Percentiles rank a stretch among this genome's conserved stretches.
Conservation (phyloP, 2,797 vertebrate species). For the Notoglanidium macrostoma region DNA sequence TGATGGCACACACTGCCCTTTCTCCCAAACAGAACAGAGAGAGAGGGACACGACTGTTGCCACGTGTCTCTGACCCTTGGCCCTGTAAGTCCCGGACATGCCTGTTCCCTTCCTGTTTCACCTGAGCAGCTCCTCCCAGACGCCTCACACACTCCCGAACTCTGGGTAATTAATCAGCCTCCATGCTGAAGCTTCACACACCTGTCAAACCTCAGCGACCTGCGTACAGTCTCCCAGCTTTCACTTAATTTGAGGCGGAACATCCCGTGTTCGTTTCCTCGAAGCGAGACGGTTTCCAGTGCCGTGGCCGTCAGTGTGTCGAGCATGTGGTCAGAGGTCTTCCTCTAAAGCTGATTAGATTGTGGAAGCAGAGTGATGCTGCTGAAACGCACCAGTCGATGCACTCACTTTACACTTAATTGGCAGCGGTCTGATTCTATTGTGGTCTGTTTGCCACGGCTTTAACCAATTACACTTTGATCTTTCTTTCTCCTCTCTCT, state of each 20-base stretch:
- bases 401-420: slow-evolving; percentile 54
- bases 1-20: slow-evolving; percentile 31
- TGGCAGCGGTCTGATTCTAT: slow-evolving; percentile 42
- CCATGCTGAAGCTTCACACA: background rate
- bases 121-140: slow-evolving; percentile 41
- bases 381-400: slow-evolving; percentile 35
- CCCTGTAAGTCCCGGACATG: slow-evolving; percentile 38
- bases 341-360: slow-evolving; percentile 39
- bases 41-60: slow-evolving; percentile 15
- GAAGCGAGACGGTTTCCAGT: background rate
- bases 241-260: slow-evolving; percentile 6
- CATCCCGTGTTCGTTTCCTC: background rate
- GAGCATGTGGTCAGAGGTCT: slow-evolving; percentile 29
- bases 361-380: slow-evolving; percentile 45
- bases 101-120: slow-evolving; percentile 49
- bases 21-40: slow-evolving; percentile 5
- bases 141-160: slow-evolving; percentile 22
- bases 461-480: slow-evolving; percentile 49
- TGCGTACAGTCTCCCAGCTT: slow-evolving; percentile 24
- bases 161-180: slow-evolving; percentile 41
- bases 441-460: slow-evolving; percentile 33
- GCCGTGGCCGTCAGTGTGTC: background rate
- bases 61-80: slow-evolving; percentile 31
- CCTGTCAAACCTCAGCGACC: slow-evolving; percentile 56
- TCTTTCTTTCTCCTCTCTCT: slow-evolving; percentile 25